A percentile compares a stretch with the other conserved stretches of the same genome.
Conservation (phyloP, 2,888 invertebrate species). For the Melanostoma mellinum region DNA sequence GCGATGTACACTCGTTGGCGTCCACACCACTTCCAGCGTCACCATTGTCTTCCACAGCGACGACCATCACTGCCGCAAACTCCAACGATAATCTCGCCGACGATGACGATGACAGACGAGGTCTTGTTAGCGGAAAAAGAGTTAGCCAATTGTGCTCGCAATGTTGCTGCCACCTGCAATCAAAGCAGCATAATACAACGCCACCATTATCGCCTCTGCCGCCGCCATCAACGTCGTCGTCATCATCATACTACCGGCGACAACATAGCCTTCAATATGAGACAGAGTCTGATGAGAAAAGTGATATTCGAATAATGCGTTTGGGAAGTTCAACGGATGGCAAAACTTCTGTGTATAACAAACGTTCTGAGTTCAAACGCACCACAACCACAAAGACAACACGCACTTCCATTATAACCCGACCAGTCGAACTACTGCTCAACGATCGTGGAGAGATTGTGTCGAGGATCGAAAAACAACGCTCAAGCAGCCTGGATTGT, state of each 20-base stretch:
- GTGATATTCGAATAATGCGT: constrained; percentile 76
- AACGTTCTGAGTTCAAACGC: constrained; percentile 77
- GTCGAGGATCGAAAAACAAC: constrained; percentile 75
- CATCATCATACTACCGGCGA: constrained; percentile 64
- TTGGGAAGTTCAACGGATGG: constrained; percentile 73
- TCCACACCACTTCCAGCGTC: constrained; percentile 49
- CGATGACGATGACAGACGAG: constrained; percentile 74
- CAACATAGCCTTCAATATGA: constrained; percentile 75
- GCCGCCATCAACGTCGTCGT: constrained; percentile 74
- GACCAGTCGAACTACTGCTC: constrained; percentile 77
- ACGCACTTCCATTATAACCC: constrained; percentile 77
- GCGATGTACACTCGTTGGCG: constrained; percentile 21
- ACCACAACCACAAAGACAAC: constrained; percentile 79
- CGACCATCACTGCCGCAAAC: constrained; percentile 53
- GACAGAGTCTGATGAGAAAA: constrained; percentile 76
- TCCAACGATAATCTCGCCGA: constrained; percentile 76
- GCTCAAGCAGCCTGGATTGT: constrained; percentile 80
- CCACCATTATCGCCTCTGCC: constrained; percentile 66
- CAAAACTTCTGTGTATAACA: constrained; percentile 70
- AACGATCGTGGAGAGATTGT: constrained; percentile 79
- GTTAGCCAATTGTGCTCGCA: constrained; percentile 78
- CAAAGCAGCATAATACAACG: constrained; percentile 67
- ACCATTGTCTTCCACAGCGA: constrained; percentile 55
- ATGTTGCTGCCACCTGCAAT: constrained; percentile 78
- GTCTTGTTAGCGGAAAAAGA: constrained; percentile 73